Percentiles rank a stretch among this genome's conserved stretches.
Conservation (phyloP, 2,113 vertebrate species). For the Eretmochelys imbricata region DNA sequence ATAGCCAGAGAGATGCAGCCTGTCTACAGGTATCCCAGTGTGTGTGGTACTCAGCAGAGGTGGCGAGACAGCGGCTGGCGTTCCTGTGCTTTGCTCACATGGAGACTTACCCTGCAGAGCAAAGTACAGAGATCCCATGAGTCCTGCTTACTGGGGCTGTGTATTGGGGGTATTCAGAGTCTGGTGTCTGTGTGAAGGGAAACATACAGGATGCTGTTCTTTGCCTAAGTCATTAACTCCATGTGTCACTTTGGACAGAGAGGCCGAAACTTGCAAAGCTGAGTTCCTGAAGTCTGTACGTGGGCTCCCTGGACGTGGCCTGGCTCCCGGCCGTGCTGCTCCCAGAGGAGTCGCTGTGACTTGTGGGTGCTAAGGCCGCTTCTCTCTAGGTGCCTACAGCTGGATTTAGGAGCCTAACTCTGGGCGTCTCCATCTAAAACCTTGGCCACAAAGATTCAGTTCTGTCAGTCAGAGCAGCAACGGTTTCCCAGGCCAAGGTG, state of each 20-base stretch:
- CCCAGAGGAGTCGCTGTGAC: neutral
- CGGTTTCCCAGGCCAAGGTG: neutral
- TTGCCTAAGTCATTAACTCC: neutral
- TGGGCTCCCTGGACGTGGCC: neutral
- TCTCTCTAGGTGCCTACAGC: neutral
- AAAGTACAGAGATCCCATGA: neutral
- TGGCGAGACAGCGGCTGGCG: neutral
- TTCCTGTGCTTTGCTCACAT: neutral
- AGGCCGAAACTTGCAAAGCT: neutral
- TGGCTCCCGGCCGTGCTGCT: neutral
- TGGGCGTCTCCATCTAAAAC: fast-evolving
- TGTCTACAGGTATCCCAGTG: constrained; percentile 89
- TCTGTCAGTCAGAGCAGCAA: neutral
- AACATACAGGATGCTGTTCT: neutral
- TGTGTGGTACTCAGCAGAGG: neutral
- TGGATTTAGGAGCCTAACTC: neutral
- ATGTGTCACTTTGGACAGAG: neutral
- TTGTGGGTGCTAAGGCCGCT: neutral
- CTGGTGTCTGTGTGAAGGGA: neutral
- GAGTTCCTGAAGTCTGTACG: neutral
- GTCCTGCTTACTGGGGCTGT: neutral
- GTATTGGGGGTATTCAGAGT: fast-evolving
- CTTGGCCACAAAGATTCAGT: neutral
- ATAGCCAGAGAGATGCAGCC: constrained; percentile 96
- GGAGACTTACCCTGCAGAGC: neutral